A percentile compares a stretch with the other conserved stretches of the same genome.
Conservation (phyloP, 1,140 invertebrate species). For the Pararge aegeria region DNA sequence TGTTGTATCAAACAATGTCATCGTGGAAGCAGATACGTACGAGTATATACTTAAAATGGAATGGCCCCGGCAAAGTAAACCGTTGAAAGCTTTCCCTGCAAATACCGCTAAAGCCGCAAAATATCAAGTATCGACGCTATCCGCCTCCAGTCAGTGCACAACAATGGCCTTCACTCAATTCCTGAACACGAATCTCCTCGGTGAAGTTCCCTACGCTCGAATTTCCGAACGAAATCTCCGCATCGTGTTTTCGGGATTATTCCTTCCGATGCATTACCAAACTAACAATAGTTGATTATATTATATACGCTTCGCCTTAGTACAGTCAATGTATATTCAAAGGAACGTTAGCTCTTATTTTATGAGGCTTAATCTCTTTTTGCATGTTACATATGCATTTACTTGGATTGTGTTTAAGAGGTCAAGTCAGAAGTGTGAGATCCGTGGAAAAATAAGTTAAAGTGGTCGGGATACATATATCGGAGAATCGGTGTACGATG, state of each 20-base stretch:
- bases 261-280: constrained; percentile 32
- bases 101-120: constrained; percentile 14
- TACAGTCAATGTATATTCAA: too few species aligned
- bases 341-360: too few species aligned
- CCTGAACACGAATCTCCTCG: constrained; percentile 56
- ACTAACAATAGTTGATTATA: neutral
- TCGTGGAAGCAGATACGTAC: too few species aligned
- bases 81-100: constrained; percentile 2
- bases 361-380: too few species aligned
- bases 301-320: neutral
- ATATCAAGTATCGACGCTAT: constrained; percentile 37
- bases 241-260: constrained; percentile 57
- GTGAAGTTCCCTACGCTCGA: constrained; percentile 42
- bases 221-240: constrained; percentile 43
- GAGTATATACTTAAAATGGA: neutral
- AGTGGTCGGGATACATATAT: too few species aligned
- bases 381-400: too few species aligned
- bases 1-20: too few species aligned
- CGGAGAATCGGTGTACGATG: too few species aligned
- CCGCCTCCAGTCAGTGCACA: constrained; percentile 24
- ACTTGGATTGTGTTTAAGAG: too few species aligned
- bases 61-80: neutral
- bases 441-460: too few species aligned
- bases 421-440: too few species aligned
- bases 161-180: constrained; percentile 60